A percentile compares a stretch with the other conserved stretches of the same genome.
Conservation (phyloP, 2,888 invertebrate species). For the Sipha maydis region DNA sequence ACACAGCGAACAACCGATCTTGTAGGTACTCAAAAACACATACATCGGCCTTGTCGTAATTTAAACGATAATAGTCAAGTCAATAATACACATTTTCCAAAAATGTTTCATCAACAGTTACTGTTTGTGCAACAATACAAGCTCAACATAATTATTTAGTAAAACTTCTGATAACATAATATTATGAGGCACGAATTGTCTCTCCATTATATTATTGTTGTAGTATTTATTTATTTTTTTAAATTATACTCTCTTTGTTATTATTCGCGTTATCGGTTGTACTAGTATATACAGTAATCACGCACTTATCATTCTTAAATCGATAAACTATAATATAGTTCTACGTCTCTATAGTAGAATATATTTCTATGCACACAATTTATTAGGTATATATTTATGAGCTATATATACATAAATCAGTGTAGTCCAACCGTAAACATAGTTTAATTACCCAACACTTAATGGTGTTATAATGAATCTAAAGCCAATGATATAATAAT, state of each 20-base stretch:
- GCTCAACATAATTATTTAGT: not conserved
- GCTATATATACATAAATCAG: not conserved
- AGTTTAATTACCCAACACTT: not conserved
- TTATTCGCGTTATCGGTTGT: not conserved
- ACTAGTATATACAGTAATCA: not conserved
- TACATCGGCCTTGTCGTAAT: conserved; percentile 40
- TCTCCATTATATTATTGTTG: not conserved
- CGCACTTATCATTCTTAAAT: not conserved
- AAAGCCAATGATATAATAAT: not conserved
- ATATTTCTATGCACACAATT: not conserved
- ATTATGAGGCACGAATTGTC: not conserved
- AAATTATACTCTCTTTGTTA: conserved; percentile 31
- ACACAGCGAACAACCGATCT: not conserved
- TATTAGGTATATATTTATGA: not conserved
- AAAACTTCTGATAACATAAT: conserved; percentile 2
- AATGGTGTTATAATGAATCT: not conserved
- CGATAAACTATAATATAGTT: not conserved
- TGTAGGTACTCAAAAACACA: conserved; percentile 17
- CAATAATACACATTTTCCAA: conserved; percentile 7
- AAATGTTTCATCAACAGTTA: conserved; percentile 14
- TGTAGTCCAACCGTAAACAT: not conserved
- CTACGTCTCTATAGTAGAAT: not conserved
- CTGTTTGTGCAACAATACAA: conserved; percentile 21
- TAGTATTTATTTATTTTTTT: not conserved
- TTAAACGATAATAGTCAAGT: conserved; percentile 45